phyloP scores from a whole-genome alignment of 2,113 vertebrate species.

The Phycodurus eques region DNA sequence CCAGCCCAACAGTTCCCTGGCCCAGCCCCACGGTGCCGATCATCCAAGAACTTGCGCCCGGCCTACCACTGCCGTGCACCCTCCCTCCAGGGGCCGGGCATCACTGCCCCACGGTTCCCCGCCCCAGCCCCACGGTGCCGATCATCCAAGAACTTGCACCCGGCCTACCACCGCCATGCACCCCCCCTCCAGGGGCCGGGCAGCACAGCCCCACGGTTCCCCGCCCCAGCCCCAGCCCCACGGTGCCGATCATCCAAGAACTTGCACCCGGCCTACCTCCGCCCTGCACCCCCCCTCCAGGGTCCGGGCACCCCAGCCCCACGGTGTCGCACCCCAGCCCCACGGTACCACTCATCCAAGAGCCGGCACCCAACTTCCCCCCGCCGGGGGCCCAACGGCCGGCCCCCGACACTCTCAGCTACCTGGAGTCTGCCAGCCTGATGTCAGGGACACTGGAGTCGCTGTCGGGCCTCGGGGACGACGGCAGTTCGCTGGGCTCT shows the following conservation, averaged over 20 bases:
- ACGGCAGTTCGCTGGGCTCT: slow-evolving; percentile 85
- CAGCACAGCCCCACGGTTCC: not conserved
- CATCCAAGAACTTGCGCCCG: not conserved
- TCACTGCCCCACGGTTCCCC: not conserved
- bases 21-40: not conserved
- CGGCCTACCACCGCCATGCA: slow-evolving; percentile 35
- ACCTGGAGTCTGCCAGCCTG: slow-evolving; percentile 86
- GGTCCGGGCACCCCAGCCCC: slow-evolving; percentile 7
- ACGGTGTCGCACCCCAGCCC: not conserved
- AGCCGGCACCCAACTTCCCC: not conserved
- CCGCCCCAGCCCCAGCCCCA: not conserved
- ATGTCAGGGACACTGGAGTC: slow-evolving; percentile 90
- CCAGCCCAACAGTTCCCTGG: not conserved
- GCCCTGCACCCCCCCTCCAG: slow-evolving; percentile 34
- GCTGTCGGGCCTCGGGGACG: slow-evolving; percentile 79
- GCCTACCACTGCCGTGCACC: slow-evolving; percentile 27
- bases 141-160: not conserved
- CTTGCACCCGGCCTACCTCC: slow-evolving; percentile 7
- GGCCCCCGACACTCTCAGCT: slow-evolving; percentile 81
- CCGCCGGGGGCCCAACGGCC: slow-evolving; percentile 59
- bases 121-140: not conserved
- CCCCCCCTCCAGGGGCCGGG: slow-evolving; percentile 51
- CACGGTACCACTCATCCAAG: slow-evolving; percentile 1
- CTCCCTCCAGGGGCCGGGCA: slow-evolving; percentile 15
- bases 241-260: not conserved